Base-by-base conservation (phyloP, 2,113 vertebrate genomes). In the Corythoichthys intestinalis region DNA sequence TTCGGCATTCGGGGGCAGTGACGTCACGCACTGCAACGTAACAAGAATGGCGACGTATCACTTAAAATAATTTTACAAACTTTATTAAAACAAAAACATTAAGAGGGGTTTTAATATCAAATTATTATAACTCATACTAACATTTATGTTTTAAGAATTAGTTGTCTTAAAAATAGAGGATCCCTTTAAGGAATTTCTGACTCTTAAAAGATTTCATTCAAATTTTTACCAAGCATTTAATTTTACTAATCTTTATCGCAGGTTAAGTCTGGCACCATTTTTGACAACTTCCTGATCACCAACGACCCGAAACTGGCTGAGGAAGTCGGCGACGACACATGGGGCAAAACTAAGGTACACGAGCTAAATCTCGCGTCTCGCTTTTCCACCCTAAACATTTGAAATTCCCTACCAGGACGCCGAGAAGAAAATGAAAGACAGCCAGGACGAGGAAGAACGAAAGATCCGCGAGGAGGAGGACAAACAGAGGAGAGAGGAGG, bases 191-290 rank as follows among this genome's bases (percentile, higher is more conserved):
- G 20, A 28, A 28, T 28, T 28, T 28, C 20, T 28, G 20, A 28
- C 20, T 28, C 20, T 28, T 28, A 28, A 28, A 28, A 28, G 20
- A 28, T 28, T 28, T 28, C 20, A 68, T 0, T 67, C 34, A 28
- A 37, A 61, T 17, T 46, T 1, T 41, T 61, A 1, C 37, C 44
- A n/a, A 11, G 10, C 46, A 10, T 50, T 44, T 50, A 17, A 2
- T 4, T 6, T 53, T 54, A 4, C 35, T 41, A 17, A 56, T 70
- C 15, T 78, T 67, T 83, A 14, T 52, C 56, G 17, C 53, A 95
- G 92, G 91, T 95, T 49, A 95, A 93, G 79, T 95, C 92, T 59
- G 93, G 93, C 17, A 94, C 91, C 2, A 93, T 95, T 72, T 95
- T 94, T 83, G 92, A 93, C 69, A 93, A 94, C 87, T 96, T 95